A percentile compares a stretch with the other conserved stretches of the same genome.
Conservation (phyloP, 2,797 vertebrate species). For the Xerus rutilus region DNA sequence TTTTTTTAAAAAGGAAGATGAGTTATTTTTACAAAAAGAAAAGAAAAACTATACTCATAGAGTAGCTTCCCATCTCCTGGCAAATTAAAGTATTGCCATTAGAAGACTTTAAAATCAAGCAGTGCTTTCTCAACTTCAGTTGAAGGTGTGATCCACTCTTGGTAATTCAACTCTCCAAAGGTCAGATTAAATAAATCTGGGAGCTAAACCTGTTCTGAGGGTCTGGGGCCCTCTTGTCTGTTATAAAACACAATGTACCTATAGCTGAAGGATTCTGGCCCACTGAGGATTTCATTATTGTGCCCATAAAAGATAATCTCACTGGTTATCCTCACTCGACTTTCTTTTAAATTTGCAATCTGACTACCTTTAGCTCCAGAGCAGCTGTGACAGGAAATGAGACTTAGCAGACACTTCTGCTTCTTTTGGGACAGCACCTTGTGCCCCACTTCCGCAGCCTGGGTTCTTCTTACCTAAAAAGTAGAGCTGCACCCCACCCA, state of each 20-base stretch:
- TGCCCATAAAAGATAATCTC: background rate
- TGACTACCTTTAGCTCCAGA: conserved; percentile 34
- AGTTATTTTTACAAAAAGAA: background rate
- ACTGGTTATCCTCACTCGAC: background rate
- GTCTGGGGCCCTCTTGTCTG: background rate
- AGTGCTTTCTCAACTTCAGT: background rate
- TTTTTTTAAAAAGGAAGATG: background rate
- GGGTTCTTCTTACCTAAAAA: conserved; percentile 23
- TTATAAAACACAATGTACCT: background rate
- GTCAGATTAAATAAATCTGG: background rate
- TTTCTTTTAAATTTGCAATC: background rate
- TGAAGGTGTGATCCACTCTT: background rate
- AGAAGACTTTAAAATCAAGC: conserved; percentile 15
- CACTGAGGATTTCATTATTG: background rate
- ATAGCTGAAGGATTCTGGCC: background rate
- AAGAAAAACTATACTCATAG: background rate
- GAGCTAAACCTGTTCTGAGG: background rate
- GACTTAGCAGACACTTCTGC: conserved; percentile 68
- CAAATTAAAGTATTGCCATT: background rate
- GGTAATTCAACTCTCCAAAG: background rate
- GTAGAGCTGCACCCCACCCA: background rate
- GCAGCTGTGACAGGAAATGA: conserved; percentile 69
- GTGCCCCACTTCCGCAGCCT: conserved; percentile 33
- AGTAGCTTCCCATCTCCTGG: background rate
- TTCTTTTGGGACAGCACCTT: conserved; percentile 62